phyloP scores from a whole-genome alignment of 1,140 invertebrate genomes.

The Bombus impatiens region DNA sequence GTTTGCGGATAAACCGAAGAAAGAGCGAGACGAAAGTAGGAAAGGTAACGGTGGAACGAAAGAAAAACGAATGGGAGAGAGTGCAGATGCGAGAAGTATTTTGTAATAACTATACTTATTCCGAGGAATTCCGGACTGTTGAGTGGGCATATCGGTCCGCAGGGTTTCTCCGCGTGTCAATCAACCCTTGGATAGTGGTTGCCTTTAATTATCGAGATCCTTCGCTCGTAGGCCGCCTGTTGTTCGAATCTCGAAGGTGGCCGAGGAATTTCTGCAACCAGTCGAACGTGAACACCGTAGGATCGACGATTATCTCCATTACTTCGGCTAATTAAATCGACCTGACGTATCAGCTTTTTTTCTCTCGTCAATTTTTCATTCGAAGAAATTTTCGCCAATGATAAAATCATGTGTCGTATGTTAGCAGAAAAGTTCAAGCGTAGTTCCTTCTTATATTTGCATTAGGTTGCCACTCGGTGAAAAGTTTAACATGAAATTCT shows the following conservation, averaged over 20 bases:
- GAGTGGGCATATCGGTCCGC: conserved; percentile 51
- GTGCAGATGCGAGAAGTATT: conserved; percentile 40
- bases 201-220: conserved; percentile 67
- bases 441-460: no score
- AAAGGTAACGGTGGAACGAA: not conserved
- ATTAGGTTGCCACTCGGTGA: not conserved
- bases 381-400: not conserved
- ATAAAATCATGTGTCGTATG: no score
- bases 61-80: not conserved
- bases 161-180: conserved; percentile 59
- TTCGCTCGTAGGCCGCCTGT: conserved; percentile 50
- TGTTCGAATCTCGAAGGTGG: conserved; percentile 50
- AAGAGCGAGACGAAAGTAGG: not conserved
- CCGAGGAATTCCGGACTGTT: conserved; percentile 27
- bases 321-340: conserved; percentile 19
- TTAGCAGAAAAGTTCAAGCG: no score
- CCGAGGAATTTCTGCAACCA: conserved; percentile 31
- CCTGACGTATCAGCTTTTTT: no score
- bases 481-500: not conserved
- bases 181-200: conserved; percentile 50
- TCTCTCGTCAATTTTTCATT: not conserved
- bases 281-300: conserved; percentile 5
- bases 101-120: conserved; percentile 58
- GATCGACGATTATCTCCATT: conserved; percentile 19
- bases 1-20: no score